These are phyloP conservation scores for Gambelia wislizenii DNA, from an alignment of 2,797 vertebrate species.

Conservation along the genomic window DNA sequence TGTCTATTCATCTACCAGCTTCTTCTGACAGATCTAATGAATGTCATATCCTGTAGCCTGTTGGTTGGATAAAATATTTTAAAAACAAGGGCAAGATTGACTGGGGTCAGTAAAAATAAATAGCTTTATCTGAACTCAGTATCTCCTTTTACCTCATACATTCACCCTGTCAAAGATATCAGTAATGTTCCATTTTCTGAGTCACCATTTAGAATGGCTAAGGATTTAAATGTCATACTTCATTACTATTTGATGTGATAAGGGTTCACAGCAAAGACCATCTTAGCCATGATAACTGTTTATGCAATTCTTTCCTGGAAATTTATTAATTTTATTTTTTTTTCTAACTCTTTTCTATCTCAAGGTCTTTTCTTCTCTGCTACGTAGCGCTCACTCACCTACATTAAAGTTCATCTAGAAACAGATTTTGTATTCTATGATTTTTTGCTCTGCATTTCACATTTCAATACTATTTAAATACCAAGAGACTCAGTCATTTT, in stretches of 20 bases:
- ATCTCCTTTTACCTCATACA: constrained; percentile 51
- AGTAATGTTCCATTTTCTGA: constrained; percentile 65
- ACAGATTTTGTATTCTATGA: constrained; percentile 57
- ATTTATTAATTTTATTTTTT: constrained; percentile 62
- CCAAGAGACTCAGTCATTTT: constrained; percentile 45
- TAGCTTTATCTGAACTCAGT: constrained; percentile 49
- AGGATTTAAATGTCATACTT: constrained; percentile 65
- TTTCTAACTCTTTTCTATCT: constrained; percentile 53
- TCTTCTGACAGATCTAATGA: constrained; percentile 62
- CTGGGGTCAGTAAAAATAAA: constrained; percentile 67
- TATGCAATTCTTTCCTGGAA: constrained; percentile 51
- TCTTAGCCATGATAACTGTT: constrained; percentile 50
- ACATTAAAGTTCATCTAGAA: constrained; percentile 66
- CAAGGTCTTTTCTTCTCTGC: constrained; percentile 52
- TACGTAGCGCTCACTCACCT: constrained; percentile 52
- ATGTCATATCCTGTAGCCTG: constrained; percentile 43
- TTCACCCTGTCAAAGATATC: constrained; percentile 64
- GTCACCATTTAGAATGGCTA: constrained; percentile 59
- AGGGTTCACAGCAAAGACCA: constrained; percentile 54
- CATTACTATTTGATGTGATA: constrained; percentile 59
- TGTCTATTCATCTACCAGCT: constrained; percentile 51
- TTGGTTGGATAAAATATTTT: constrained; percentile 58
- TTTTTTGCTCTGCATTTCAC: constrained; percentile 63
- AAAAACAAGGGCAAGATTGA: constrained; percentile 44
- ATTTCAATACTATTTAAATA: constrained; percentile 64